phyloP scores from a whole-genome alignment of 2,113 vertebrate genomes.

The Puntigrus tetrazona region DNA sequence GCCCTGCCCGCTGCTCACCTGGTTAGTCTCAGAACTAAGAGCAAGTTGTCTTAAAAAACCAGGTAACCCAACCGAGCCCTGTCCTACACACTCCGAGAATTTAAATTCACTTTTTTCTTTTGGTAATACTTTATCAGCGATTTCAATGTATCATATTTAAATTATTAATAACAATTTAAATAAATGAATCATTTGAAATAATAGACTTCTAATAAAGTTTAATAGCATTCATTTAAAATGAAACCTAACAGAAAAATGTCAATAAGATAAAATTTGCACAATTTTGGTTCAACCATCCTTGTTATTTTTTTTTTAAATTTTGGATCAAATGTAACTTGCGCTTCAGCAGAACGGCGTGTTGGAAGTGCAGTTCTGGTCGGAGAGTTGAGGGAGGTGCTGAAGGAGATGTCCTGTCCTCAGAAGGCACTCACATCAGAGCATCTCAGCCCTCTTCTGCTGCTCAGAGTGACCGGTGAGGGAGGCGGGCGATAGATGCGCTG shows the following conservation, averaged over 20 bases:
- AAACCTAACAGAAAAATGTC: too few relatives aligned
- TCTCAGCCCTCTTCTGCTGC: constrained; percentile 61
- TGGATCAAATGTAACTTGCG: background rate
- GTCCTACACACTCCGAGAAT: background rate
- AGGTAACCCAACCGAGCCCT: constrained; percentile 43
- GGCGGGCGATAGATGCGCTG: background rate
- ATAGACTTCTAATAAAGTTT: background rate
- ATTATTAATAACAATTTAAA: background rate
- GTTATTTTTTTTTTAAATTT: background rate
- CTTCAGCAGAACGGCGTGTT: constrained; percentile 15
- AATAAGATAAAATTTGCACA: background rate
- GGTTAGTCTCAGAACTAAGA: constrained; percentile 67
- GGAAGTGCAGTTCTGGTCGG: constrained; percentile 61
- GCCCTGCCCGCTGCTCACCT: constrained; percentile 74
- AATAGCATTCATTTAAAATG: background rate
- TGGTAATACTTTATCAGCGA: background rate
- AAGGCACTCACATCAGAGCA: constrained; percentile 60
- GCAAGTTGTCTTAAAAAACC: constrained; percentile 54
- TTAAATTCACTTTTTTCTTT: background rate
- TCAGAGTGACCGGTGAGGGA: constrained; percentile 71
- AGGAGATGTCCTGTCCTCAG: constrained; percentile 64
- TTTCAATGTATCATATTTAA: background rate
- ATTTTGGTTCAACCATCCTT: background rate
- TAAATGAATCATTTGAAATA: background rate
- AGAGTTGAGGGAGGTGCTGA: constrained; percentile 69